Evolutionary conservation across 2,113 vertebrate genomes (phyloP).

Genomic region (Albula goreensis): DNA sequence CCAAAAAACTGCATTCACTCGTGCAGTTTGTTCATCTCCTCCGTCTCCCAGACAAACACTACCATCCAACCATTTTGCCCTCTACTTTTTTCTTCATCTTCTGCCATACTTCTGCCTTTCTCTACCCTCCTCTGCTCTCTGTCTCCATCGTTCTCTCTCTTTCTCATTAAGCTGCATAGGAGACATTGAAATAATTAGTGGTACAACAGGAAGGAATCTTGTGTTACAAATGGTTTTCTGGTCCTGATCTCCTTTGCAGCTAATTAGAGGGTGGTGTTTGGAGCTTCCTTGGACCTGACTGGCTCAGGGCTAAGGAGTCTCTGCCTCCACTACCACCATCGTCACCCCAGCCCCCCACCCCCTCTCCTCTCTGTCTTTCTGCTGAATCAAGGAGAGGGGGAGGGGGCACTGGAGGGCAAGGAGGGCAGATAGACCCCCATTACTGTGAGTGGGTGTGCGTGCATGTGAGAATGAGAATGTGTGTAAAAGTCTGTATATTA

Average conservation of each 20-base stretch:
- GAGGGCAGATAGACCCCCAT: background rate
- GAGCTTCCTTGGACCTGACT: background rate
- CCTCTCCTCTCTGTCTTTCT: background rate
- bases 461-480: background rate
- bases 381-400: background rate
- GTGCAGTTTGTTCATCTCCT: background rate
- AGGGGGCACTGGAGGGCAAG: background rate
- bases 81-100: background rate
- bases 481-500: background rate
- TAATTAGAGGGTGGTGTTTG: background rate
- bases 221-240: background rate
- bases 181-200: constrained; percentile 9
- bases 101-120: background rate
- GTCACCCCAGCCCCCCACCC: background rate
- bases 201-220: constrained; percentile 6
- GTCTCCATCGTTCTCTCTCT: background rate
- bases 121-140: background rate
- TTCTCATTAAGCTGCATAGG: background rate
- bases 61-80: background rate
- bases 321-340: no score
- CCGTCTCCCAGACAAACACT: background rate
- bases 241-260: background rate
- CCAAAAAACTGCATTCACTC: background rate
- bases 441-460: background rate
- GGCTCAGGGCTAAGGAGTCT: background rate